These are phyloP conservation scores for Apocrypta bakeri DNA, from an alignment of 1,140 invertebrate genomes.

Conservation along the genomic window DNA sequence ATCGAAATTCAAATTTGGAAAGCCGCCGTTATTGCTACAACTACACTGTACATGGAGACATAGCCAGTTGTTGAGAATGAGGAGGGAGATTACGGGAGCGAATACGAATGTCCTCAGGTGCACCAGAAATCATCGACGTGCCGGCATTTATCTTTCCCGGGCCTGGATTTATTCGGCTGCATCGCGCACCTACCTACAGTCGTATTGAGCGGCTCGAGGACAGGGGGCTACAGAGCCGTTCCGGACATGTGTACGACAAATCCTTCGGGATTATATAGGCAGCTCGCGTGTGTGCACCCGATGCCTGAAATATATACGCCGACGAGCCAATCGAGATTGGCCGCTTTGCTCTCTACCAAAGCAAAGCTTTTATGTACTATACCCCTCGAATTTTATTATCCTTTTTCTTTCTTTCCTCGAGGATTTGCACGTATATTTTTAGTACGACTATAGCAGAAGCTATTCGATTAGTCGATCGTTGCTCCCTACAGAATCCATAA, in stretches of 20 bases:
- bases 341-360: too few species aligned
- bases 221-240: constrained; percentile 59
- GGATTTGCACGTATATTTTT: background rate
- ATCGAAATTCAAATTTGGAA: constrained; percentile 17
- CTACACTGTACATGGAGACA: background rate
- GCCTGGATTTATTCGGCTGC: constrained; percentile 53
- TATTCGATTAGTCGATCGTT: constrained; percentile 20
- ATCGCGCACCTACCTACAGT: background rate
- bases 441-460: too few species aligned
- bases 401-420: too few species aligned
- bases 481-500: background rate
- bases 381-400: too few species aligned
- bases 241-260: constrained; percentile 72
- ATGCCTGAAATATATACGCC: constrained; percentile 69
- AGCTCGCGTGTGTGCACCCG: constrained; percentile 57
- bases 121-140: constrained; percentile 67
- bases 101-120: constrained; percentile 67
- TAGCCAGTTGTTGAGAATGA: background rate
- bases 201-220: constrained; percentile 62
- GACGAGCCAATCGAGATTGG: background rate
- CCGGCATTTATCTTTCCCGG: constrained; percentile 67
- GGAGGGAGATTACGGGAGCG: background rate
- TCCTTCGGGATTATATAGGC: constrained; percentile 70
- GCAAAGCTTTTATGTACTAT: too few species aligned
- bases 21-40: background rate